Conservation (phyloP, 2,888 invertebrate genomes). For the Parnassius smintheus region DNA sequence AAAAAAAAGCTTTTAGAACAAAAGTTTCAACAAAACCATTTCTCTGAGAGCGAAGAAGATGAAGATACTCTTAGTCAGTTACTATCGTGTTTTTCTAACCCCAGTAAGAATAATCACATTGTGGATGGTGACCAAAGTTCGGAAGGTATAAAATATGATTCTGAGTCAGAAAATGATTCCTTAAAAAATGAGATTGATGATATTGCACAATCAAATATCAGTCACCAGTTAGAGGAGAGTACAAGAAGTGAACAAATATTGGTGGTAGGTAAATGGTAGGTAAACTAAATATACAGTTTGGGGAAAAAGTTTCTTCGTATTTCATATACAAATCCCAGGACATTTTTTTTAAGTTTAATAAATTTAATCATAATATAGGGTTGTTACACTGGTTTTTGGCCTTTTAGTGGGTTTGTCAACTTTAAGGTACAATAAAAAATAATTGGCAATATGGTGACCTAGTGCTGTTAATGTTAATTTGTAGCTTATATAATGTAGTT, state of each 20-base stretch:
- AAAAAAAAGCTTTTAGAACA: conserved; percentile 65
- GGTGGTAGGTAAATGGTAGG: conserved; percentile 20
- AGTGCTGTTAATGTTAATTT: too few species aligned
- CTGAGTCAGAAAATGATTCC: conserved; percentile 28
- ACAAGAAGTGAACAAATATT: conserved; percentile 11
- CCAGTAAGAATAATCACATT: conserved; percentile 37
- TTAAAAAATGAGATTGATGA: conserved; percentile 3
- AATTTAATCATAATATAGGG: too few species aligned
- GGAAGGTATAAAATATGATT: conserved; percentile 41
- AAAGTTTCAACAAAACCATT: conserved; percentile 52
- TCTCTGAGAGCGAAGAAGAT: conserved; percentile 74
- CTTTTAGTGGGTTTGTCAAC: too few species aligned
- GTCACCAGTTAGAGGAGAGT: conserved; percentile 9
- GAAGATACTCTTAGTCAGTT: conserved; percentile 76
- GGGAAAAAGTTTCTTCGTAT: too few species aligned
- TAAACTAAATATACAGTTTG: neutral
- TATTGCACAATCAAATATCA: neutral
- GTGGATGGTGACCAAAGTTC: conserved; percentile 47
- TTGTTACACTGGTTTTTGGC: too few species aligned
- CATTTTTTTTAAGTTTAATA: too few species aligned
- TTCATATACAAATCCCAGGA: too few species aligned
- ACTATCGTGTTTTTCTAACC: conserved; percentile 71
- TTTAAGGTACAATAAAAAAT: too few species aligned
- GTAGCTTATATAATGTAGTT: too few species aligned
- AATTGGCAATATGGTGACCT: too few species aligned